A percentile compares a stretch with the other conserved stretches of the same genome.
These are phyloP conservation scores for Drosophila prolongata DNA, from an alignment of 2,888 invertebrate species.

Conservation along the genomic window DNA sequence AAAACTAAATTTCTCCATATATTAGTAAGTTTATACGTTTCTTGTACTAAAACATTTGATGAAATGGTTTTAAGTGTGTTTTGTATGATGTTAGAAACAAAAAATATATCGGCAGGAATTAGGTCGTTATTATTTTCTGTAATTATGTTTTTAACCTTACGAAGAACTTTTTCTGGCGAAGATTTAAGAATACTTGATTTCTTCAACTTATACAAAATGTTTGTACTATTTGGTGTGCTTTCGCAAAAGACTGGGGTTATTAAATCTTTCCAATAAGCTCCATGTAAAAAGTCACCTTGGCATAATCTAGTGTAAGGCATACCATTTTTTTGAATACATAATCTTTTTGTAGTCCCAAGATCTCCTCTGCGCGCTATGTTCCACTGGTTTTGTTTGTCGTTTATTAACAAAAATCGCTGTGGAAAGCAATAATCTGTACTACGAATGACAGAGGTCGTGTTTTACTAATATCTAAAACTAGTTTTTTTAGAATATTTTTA, in stretches of 20 bases:
- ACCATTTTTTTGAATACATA: slow-evolving; percentile 87
- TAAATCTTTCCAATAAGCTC: slow-evolving; percentile 86
- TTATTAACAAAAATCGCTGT: slow-evolving; percentile 40
- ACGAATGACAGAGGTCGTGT: slow-evolving; percentile 52
- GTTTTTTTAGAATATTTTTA: slow-evolving; percentile 47
- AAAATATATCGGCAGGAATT: slow-evolving; percentile 87
- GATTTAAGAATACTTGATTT: slow-evolving; percentile 47
- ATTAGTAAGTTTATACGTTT: neutral
- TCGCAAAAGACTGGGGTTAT: slow-evolving; percentile 64
- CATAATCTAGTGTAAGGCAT: slow-evolving; percentile 87
- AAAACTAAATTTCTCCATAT: slow-evolving; percentile 35
- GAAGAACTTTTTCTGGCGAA: slow-evolving; percentile 62
- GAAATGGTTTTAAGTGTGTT: slow-evolving; percentile 22
- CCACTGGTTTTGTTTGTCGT: slow-evolving; percentile 63
- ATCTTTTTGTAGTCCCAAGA: slow-evolving; percentile 85
- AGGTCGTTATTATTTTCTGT: slow-evolving; percentile 72
- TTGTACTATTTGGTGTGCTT: slow-evolving; percentile 49
- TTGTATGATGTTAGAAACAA: slow-evolving; percentile 83
- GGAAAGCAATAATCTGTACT: slow-evolving; percentile 82
- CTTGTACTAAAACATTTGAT: neutral
- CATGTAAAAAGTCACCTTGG: slow-evolving; percentile 86
- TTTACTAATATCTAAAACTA: slow-evolving; percentile 43
- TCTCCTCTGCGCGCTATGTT: slow-evolving; percentile 83
- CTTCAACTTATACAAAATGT: slow-evolving; percentile 69
- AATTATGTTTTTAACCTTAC: slow-evolving; percentile 64